Base-by-base conservation (phyloP, 2,888 invertebrate species). In the Zygogramma bicolorata region DNA sequence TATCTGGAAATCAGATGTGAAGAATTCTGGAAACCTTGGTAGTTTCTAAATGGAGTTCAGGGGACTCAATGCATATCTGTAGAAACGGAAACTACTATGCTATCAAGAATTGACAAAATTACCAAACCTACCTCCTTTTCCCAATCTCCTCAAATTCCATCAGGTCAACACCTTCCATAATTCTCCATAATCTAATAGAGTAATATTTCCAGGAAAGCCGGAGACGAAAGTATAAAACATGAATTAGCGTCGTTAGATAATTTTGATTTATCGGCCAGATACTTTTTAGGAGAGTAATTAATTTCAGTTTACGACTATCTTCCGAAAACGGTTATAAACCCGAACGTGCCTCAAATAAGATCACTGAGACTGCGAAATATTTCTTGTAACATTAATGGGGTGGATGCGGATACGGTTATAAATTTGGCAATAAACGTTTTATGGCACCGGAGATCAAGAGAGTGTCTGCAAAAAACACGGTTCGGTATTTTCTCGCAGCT, bases 211-310 rank as follows among this genome's bases (percentile, higher is more conserved):
- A 8, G 53, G 53, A 18, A 27, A 58, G 61, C 53, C 20, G 46
- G 67, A 31, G 67, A 67, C 66, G 66, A 71, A 46, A 67, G 62
- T 67, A 62, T 71, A 71, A 71, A 71, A 71, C 57, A 61, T 40
- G 67, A 71, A 71, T 71, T 71, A 71, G 40, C 62, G 67, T 58
- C 66, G 58, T 31, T 5, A 49, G 61, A 71, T 62, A 71, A 71
- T 67, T 42, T 60, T 66, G 66, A 71, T 71, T 71, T 67, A 71
- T 40, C 57, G 46, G 34, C 70, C 38, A 60, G 58, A 57, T 53
- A 29, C 61, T 49, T 61, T 62, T 71, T 67, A 71, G 62, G n/a
- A 67, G 67, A 62, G 66, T 71, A 71, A 71, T 71, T 71, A 71
- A 71, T 71, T 40, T 62, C 62, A 59, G 62, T 61, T 71, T 66